These are phyloP conservation scores for Eupithecia abbreviata DNA, from an alignment of 2,888 invertebrate genomes.

Conservation along the genomic window DNA sequence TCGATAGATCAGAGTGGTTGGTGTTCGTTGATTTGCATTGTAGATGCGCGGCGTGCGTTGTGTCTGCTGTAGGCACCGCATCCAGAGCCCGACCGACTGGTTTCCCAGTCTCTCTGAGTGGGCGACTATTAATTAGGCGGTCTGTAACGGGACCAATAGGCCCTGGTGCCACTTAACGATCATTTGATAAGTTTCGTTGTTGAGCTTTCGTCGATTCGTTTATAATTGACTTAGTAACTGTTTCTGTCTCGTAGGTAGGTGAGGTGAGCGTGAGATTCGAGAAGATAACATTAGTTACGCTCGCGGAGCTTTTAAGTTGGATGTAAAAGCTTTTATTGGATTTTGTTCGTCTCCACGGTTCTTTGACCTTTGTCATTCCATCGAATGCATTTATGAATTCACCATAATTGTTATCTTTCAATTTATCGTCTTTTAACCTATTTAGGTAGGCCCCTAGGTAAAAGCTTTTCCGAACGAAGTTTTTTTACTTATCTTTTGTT, in stretches of 20 bases:
- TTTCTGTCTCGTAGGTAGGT: conserved; percentile 47
- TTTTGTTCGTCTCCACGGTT: conserved; percentile 38
- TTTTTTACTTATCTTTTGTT: neutral
- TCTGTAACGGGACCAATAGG: conserved; percentile 65
- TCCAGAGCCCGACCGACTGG: conserved; percentile 60
- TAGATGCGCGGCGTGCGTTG: conserved; percentile 70
- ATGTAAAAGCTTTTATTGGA: conserved; percentile 46
- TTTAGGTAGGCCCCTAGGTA: neutral
- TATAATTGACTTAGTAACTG: conserved; percentile 62
- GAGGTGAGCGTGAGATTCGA: conserved; percentile 51
- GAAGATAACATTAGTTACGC: conserved; percentile 57
- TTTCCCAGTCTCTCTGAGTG: conserved; percentile 63
- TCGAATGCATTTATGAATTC: conserved; percentile 7
- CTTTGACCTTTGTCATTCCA: conserved; percentile 19
- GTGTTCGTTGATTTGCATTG: conserved; percentile 78
- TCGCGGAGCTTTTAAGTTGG: conserved; percentile 50
- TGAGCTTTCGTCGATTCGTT: conserved; percentile 60
- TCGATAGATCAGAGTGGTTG: conserved; percentile 64
- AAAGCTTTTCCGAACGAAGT: neutral
- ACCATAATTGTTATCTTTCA: conserved; percentile 4
- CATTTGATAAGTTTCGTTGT: conserved; percentile 72
- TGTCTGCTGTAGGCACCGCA: conserved; percentile 61
- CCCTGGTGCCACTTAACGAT: conserved; percentile 65
- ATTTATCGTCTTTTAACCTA: neutral
- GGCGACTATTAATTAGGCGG: conserved; percentile 78